Evolutionary conservation across 2,113 vertebrate genomes (phyloP), one percentile per base, ranked within the genome.

Genomic region (Vulpes ferrilata): DNA sequence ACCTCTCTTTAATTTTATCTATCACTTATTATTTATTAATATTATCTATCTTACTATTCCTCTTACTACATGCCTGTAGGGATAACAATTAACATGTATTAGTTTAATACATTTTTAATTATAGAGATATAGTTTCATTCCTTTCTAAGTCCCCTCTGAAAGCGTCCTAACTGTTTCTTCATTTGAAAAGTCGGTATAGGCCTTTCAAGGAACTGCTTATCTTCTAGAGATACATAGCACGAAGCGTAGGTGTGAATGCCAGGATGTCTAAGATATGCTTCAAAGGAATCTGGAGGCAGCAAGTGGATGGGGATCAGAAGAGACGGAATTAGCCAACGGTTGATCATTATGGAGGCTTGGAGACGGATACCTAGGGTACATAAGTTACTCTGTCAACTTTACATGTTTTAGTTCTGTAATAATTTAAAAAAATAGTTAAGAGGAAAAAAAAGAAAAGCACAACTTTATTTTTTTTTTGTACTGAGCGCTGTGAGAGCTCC

Each of bases 81-180:
- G 65, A 38, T 93, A 84, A 35, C 0, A 19, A 87, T 92, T 88
- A 92, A n/a, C 30, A n/a, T 25, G 48, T 51, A 16, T 73, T 96
- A 10, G 20, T 64, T 87, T 92, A 80, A 92, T 80, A 87, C 25
- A 71, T 69, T 67, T 88, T 95, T 57, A 67, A 90, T 92, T 67
- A 92, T 91, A 59, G n/a, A 60, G 73, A 83, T 59, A 27, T 2
- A 74, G 20, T 86, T 62, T 93, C 13, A 79, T 60, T 23, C 27
- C 19, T 89, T 69, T 88, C 91, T 93, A 73, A 76, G 55, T 87
- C 22, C 9, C 25, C 62, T 92, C 20, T 67, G 71, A 80, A 96
- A 95, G 95, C 19, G 8, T 11, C 38, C 53, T 74, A 27, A 67
- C 74, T 62, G 30, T 85, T 88, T 84, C 38, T 80, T 95, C 20